phyloP scores from a whole-genome alignment of 2,888 invertebrate species.

The Volucella bombylans region DNA sequence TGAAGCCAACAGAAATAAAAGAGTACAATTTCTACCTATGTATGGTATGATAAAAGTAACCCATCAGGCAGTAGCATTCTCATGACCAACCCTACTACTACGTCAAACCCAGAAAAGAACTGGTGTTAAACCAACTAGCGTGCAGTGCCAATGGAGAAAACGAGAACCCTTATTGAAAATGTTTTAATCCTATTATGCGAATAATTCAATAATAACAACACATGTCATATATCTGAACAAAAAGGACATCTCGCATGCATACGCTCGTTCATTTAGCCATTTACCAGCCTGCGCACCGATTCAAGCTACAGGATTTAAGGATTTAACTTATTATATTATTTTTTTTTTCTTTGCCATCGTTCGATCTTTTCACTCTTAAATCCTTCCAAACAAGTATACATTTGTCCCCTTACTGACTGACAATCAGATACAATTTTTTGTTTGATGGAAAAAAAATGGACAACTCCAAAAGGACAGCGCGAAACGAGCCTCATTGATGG shows the following conservation, averaged over 20 bases:
- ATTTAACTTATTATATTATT: constrained; percentile 64
- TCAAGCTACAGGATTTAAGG: constrained; percentile 71
- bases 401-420: constrained; percentile 30
- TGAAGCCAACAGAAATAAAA: constrained; percentile 19
- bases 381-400: constrained; percentile 44
- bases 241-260: constrained; percentile 72
- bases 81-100: constrained; percentile 31
- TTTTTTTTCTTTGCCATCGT: constrained; percentile 27
- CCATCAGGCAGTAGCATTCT: constrained; percentile 36
- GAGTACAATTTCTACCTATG: constrained; percentile 48
- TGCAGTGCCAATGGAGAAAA: constrained; percentile 58
- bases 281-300: constrained; percentile 71
- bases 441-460: constrained; percentile 12
- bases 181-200: constrained; percentile 81
- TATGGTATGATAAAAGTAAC: constrained; percentile 36
- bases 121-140: constrained; percentile 69
- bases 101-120: constrained; percentile 41
- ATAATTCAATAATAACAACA: constrained; percentile 82
- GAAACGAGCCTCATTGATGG: constrained; percentile 45
- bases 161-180: constrained; percentile 76
- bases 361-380: constrained; percentile 30
- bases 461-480: constrained; percentile 31
- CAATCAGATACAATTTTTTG: constrained; percentile 22
- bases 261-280: constrained; percentile 70
- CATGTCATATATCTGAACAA: constrained; percentile 77